phyloP scores from a whole-genome alignment of 1,140 invertebrate genomes.

The Trichoplusia ni region DNA sequence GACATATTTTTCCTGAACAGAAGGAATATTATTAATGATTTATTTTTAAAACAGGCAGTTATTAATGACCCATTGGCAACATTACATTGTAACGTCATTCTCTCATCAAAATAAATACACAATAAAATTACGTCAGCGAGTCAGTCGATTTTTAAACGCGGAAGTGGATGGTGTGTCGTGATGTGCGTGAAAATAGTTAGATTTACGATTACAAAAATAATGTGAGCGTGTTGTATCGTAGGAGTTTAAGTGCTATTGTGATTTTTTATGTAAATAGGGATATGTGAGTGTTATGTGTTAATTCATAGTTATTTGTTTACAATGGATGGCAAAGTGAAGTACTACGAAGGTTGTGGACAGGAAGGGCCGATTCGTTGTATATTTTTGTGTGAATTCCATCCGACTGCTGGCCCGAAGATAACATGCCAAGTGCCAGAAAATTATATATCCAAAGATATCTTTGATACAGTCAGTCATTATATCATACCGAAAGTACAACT shows the following conservation, averaged over 20 bases:
- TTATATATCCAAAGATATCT: slow-evolving; percentile 93
- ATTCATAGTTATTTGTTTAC: slow-evolving; percentile 44
- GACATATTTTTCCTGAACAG: too few relatives aligned
- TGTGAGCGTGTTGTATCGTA: slow-evolving; percentile 2
- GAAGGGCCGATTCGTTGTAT: slow-evolving; percentile 89
- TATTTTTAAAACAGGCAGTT: not conserved
- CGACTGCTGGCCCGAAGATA: slow-evolving; percentile 90
- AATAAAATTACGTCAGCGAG: slow-evolving; percentile 30
- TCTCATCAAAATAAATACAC: slow-evolving; percentile 29
- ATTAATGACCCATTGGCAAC: not conserved
- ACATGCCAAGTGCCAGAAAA: slow-evolving; percentile 92
- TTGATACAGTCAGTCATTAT: slow-evolving; percentile 95
- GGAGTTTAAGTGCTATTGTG: not conserved
- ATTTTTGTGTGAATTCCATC: slow-evolving; percentile 94
- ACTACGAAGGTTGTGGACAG: slow-evolving; percentile 82
- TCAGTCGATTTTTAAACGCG: not conserved
- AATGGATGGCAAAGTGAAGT: slow-evolving; percentile 76
- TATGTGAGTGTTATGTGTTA: slow-evolving; percentile 35
- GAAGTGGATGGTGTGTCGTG: slow-evolving; percentile 5
- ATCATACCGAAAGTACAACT: slow-evolving; percentile 96
- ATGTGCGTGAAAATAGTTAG: slow-evolving; percentile 16
- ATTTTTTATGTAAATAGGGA: slow-evolving; percentile 18
- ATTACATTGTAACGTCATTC: slow-evolving; percentile 13
- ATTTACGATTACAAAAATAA: slow-evolving; percentile 41
- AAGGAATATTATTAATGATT: too few relatives aligned